phyloP scores from a whole-genome alignment of 2,888 invertebrate genomes.

The Panopea generosa region DNA sequence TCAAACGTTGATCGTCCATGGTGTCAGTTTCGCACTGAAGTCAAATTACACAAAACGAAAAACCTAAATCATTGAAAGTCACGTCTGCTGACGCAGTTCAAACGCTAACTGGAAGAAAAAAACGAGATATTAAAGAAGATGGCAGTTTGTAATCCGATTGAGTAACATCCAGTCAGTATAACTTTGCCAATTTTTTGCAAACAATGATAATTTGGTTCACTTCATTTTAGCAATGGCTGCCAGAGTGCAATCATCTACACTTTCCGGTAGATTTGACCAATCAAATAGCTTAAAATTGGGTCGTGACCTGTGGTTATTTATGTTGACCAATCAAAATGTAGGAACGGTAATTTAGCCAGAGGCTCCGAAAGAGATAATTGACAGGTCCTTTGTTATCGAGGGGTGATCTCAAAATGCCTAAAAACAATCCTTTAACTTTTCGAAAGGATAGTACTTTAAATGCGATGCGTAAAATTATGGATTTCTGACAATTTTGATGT shows the following conservation, averaged over 20 bases:
- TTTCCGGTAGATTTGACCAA: constrained; percentile 63
- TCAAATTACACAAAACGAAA: constrained; percentile 4
- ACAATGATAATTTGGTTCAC: constrained; percentile 62
- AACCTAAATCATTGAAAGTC: background rate
- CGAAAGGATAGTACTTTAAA: no score
- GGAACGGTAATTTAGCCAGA: constrained; percentile 46
- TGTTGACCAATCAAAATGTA: constrained; percentile 45
- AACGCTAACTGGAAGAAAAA: background rate
- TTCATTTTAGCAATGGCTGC: constrained; percentile 64
- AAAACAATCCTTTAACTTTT: background rate
- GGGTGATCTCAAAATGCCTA: constrained; percentile 38
- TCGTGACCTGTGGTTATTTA: constrained; percentile 32
- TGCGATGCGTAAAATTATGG: no score
- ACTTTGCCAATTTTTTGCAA: constrained; percentile 11
- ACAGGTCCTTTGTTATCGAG: constrained; percentile 53
- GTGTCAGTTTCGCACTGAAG: constrained; percentile 6
- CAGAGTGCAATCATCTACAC: constrained; percentile 63
- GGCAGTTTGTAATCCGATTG: constrained; percentile 33
- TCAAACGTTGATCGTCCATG: constrained; percentile 81
- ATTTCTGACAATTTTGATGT: no score
- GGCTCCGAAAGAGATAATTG: constrained; percentile 53
- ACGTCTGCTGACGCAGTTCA: no score
- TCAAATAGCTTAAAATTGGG: constrained; percentile 29
- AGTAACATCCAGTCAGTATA: constrained; percentile 39
- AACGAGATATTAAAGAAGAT: constrained; percentile 15